phyloP scores from a whole-genome alignment of 2,888 invertebrate genomes.

The Catocala sponsa region DNA sequence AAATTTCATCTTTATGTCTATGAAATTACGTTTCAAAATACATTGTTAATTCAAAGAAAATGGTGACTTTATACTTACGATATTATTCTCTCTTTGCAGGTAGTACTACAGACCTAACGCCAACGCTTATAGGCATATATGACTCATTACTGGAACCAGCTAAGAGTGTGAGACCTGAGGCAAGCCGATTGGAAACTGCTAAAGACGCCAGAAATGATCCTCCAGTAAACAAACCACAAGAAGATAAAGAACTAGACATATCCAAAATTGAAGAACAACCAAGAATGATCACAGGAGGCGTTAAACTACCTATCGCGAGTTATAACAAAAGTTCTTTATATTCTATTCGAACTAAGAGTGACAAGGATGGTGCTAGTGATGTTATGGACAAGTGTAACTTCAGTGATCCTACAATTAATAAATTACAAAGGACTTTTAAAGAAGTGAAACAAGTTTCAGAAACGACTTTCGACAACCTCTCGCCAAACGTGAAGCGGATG shows the following conservation, averaged over 20 bases:
- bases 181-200: slow-evolving; percentile 72
- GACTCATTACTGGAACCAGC: slow-evolving; percentile 91
- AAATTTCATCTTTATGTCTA: neutral
- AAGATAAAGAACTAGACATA: slow-evolving; percentile 58
- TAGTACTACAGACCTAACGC: slow-evolving; percentile 95
- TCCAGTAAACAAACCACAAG: slow-evolving; percentile 63
- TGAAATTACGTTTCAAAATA: no score
- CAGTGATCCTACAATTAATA: slow-evolving; percentile 68
- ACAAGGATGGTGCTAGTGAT: slow-evolving; percentile 73
- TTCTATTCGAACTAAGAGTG: slow-evolving; percentile 79
- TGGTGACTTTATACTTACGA: slow-evolving; percentile 11
- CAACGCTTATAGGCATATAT: slow-evolving; percentile 95
- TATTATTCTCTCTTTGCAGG: slow-evolving; percentile 89
- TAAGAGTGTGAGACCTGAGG: slow-evolving; percentile 73
- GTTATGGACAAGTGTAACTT: slow-evolving; percentile 65
- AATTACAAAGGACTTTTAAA: slow-evolving; percentile 74
- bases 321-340: slow-evolving; percentile 81
- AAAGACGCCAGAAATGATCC: slow-evolving; percentile 86
- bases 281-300: slow-evolving; percentile 74
- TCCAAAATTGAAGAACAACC: slow-evolving; percentile 56
- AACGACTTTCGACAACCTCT: slow-evolving; percentile 85
- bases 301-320: slow-evolving; percentile 78
- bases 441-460: slow-evolving; percentile 67
- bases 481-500: slow-evolving; percentile 89
- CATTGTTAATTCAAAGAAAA: no score